Percentiles rank a stretch among this genome's conserved stretches.
Evolutionary conservation across 2,113 vertebrate genomes (phyloP).

Genomic region (Climacteris rufus): DNA sequence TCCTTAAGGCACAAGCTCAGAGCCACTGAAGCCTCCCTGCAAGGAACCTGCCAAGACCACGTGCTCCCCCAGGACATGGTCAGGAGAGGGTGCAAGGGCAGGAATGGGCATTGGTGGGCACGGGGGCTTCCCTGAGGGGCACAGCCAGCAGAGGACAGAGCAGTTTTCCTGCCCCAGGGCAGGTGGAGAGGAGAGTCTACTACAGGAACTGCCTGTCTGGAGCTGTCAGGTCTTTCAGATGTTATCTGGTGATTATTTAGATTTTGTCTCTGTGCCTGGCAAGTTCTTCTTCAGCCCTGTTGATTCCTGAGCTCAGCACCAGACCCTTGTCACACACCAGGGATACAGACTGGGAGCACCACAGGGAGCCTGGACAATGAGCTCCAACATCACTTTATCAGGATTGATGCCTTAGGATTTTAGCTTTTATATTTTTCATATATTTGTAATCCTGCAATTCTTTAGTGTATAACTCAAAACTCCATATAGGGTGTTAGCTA

Average conservation of each 20-base stretch:
- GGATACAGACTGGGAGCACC: conserved; percentile 23
- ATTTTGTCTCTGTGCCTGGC: conserved; percentile 13
- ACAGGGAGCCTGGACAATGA: neutral
- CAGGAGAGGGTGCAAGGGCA: neutral
- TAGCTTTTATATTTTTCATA: no score
- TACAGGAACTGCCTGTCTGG: neutral
- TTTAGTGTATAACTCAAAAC: no score
- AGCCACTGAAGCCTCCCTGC: neutral
- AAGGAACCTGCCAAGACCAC: neutral
- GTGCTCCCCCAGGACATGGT: neutral
- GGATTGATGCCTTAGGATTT: no score
- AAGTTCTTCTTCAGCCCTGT: conserved; percentile 20
- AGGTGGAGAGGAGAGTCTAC: neutral
- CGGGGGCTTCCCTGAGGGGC: accelerated
- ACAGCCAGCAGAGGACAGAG: neutral
- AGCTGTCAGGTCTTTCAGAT: neutral
- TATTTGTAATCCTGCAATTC: no score
- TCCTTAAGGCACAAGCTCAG: neutral
- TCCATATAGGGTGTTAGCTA: no score
- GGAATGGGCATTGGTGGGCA: neutral
- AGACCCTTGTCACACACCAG: conserved; percentile 27
- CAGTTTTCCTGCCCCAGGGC: neutral
- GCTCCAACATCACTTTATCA: neutral
- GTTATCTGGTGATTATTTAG: neutral
- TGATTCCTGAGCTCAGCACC: conserved; percentile 17